Evolutionary conservation across 1,140 invertebrate species (phyloP).

Genomic region (Sycophaga agraensis): DNA sequence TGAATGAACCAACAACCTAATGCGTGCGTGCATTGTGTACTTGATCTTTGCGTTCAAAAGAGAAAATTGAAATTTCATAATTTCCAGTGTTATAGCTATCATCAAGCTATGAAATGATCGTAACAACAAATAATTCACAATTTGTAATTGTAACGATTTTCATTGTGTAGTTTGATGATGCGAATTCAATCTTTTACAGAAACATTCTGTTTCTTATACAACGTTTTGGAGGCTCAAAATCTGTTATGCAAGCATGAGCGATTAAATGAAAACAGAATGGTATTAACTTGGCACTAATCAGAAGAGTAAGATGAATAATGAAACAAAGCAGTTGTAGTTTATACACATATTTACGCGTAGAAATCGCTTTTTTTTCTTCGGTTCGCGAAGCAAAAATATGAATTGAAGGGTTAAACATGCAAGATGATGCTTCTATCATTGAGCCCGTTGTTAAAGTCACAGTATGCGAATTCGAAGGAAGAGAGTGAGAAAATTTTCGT

Average conservation of each 20-base stretch:
- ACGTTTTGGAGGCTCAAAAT: neutral
- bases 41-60: neutral
- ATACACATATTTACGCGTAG: conserved; percentile 29
- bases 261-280: conserved; percentile 2
- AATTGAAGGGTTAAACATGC: conserved; percentile 10
- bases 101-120: neutral
- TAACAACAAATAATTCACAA: neutral
- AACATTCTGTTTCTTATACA: neutral
- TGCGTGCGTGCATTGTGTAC: neutral
- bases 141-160: neutral
- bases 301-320: conserved; percentile 10
- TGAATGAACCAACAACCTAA: neutral
- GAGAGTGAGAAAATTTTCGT: conserved; percentile 33
- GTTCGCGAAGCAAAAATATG: conserved; percentile 12
- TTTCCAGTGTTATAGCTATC: neutral
- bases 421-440: conserved; percentile 5
- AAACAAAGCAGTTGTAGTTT: conserved; percentile 21
- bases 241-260: neutral
- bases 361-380: conserved; percentile 30
- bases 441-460: conserved; percentile 24
- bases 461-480: conserved; percentile 13
- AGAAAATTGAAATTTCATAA: neutral
- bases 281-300: conserved; percentile 8
- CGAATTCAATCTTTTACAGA: too few species aligned
- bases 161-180: too few species aligned